Conservation (phyloP, 1,140 invertebrate genomes). For the Marisa cornuarietis region DNA sequence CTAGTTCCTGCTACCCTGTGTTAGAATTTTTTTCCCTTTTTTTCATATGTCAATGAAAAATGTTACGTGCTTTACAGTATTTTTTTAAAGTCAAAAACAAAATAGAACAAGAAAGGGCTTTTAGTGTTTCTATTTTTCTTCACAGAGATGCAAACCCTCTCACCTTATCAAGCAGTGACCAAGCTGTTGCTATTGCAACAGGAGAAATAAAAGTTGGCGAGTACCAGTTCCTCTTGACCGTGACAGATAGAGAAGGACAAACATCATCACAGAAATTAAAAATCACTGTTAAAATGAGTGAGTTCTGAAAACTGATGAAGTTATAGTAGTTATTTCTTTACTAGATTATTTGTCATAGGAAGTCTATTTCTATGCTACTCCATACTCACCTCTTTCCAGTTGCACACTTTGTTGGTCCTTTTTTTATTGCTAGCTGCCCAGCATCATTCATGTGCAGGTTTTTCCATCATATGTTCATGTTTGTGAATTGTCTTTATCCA, state of each 20-base stretch:
- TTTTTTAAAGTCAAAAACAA: too few relatives aligned
- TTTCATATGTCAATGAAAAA: too few relatives aligned
- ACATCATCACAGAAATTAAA: slow-evolving; percentile 78
- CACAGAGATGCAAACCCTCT: slow-evolving; percentile 72
- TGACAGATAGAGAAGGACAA: slow-evolving; percentile 84
- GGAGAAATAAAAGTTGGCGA: slow-evolving; percentile 82
- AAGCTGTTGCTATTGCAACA: slow-evolving; percentile 74
- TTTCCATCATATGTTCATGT: too few relatives aligned
- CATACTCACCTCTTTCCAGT: too few relatives aligned
- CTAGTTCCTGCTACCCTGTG: background rate
- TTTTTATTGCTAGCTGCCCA: too few relatives aligned
- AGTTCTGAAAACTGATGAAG: slow-evolving; percentile 65
- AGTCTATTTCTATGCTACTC: too few relatives aligned
- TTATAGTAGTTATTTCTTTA: background rate
- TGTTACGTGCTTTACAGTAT: too few relatives aligned
- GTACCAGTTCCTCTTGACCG: slow-evolving; percentile 85
- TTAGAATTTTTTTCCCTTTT: too few relatives aligned
- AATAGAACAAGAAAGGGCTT: too few relatives aligned
- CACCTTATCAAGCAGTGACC: slow-evolving; percentile 67
- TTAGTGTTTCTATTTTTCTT: background rate
- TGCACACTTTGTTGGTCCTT: too few relatives aligned
- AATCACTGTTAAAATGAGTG: slow-evolving; percentile 86
- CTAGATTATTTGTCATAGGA: background rate
- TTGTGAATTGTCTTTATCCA: too few relatives aligned
- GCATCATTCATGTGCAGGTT: too few relatives aligned